A percentile compares a stretch with the other conserved stretches of the same genome.
Conservation (phyloP, 2,113 vertebrate genomes). For the Gracilinanus agilis region DNA sequence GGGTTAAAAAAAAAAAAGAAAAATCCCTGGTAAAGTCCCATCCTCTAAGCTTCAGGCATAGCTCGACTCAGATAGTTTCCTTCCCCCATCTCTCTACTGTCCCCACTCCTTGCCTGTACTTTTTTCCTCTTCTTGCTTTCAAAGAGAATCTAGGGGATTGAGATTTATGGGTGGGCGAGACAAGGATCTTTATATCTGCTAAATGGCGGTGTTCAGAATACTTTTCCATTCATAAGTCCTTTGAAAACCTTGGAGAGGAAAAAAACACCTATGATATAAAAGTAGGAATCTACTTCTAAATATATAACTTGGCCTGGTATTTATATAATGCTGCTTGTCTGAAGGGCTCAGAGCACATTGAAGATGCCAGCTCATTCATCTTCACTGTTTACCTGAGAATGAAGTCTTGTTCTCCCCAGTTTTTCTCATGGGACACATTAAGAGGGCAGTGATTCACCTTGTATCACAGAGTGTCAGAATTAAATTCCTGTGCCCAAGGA, state of each 20-base stretch:
- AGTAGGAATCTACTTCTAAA: slow-evolving; percentile 76
- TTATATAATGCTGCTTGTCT: slow-evolving; percentile 73
- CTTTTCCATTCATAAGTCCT: slow-evolving; percentile 78
- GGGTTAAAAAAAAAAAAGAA: no score
- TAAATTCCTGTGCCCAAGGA: not conserved
- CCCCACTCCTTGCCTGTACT: slow-evolving; percentile 29
- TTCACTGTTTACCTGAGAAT: slow-evolving; percentile 28
- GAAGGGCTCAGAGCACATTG: slow-evolving; percentile 61
- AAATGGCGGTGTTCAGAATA: slow-evolving; percentile 71
- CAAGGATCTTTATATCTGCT: slow-evolving; percentile 73
- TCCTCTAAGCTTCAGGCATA: not conserved
- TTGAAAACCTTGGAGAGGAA: slow-evolving; percentile 67
- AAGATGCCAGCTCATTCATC: slow-evolving; percentile 65
- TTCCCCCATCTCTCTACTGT: not conserved
- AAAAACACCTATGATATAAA: slow-evolving; percentile 49
- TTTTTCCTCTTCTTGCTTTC: slow-evolving; percentile 61
- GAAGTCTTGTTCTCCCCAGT: slow-evolving; percentile 27
- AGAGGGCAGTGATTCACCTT: slow-evolving; percentile 50
- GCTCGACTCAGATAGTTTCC: not conserved
- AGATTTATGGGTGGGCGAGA: slow-evolving; percentile 73
- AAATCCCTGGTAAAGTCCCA: not conserved
- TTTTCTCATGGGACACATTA: slow-evolving; percentile 6
- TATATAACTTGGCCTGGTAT: slow-evolving; percentile 72
- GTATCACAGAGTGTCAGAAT: not conserved
- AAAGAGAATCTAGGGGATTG: slow-evolving; percentile 55